Evolutionary conservation across 2,888 invertebrate genomes (phyloP), one percentile per base, ranked within the genome.

Genomic region (Apotomis betuletana): DNA sequence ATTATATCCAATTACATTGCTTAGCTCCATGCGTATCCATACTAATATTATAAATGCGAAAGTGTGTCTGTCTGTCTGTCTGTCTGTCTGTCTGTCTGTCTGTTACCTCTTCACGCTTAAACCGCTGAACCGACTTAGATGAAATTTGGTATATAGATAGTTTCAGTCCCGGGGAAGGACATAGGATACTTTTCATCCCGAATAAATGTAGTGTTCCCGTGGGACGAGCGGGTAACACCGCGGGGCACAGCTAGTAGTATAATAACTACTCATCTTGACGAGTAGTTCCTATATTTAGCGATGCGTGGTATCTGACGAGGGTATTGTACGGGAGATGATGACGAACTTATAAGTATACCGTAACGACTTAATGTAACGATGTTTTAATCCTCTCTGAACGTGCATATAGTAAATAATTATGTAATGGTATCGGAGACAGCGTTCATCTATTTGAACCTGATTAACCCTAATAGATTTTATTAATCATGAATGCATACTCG

Each of bases 271-370:
- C 27, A 27, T 27, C 27, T 27, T 27, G 27, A 27, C 81, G 85
- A 87, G 85, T 85, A 84, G 83, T 77, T 78, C 77, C 85, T 88
- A 86, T 87, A 87, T 87, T 86, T 87, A 87, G 86, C 83, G 79
- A 79, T 83, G 85, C 83, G 81, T 85, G 81, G 82, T 85, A 79
- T 78, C 77, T 81, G 79, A 12, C 62, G 68, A 63, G 78, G 80
- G 82, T 83, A 85, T 84, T 84, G 84, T 82, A 83, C 79, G 74
- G 61, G 15, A 69, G 61, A 69, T 69, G 69, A 67, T 63, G 62
- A 52, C 63, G 58, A 27, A 54, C 38, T 59, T 70, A 60, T 70
- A 60, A 65, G 57, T 62, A 36, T 41, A 63, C 60, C 36, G 55
- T 70, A 65, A 67, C 55, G 10, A 54, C 46, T 65, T 44, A 36